These are phyloP conservation scores for Eurypyga helias DNA, from an alignment of 2,113 vertebrate genomes.

Conservation along the genomic window DNA sequence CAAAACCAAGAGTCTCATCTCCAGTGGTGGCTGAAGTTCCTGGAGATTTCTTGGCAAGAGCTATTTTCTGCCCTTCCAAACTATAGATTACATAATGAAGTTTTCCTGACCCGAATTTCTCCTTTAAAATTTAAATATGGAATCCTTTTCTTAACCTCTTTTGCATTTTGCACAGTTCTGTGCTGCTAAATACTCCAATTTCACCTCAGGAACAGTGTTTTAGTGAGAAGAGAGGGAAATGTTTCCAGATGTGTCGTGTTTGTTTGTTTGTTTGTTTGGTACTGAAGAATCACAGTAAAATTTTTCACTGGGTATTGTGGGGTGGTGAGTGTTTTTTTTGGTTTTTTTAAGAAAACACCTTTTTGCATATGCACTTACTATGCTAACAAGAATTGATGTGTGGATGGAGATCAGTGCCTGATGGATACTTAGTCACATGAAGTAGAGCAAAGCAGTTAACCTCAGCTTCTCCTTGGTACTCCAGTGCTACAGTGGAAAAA, in stretches of 20 bases:
- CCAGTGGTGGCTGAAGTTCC: neutral
- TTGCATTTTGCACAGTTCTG: neutral
- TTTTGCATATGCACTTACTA: neutral
- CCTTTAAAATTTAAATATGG: neutral
- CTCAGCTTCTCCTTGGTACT: neutral
- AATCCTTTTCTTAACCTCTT: too few species aligned
- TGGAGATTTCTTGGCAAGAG: neutral
- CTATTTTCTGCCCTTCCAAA: neutral
- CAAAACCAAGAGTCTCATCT: neutral
- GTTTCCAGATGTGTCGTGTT: fast-evolving
- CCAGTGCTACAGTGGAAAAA: neutral
- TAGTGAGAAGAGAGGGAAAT: neutral
- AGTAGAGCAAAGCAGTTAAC: neutral
- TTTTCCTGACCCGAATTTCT: neutral
- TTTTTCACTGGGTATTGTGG: neutral
- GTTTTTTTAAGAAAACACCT: neutral
- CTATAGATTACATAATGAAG: neutral
- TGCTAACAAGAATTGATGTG: neutral
- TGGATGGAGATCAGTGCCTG: neutral
- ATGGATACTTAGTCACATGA: neutral
- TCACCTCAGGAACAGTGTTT: neutral
- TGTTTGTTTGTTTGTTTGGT: neutral
- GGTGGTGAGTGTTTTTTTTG: too few species aligned
- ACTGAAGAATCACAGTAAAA: neutral
- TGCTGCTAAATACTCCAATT: neutral